Conservation (phyloP, 1,140 invertebrate species). For the Neelides sp. region DNA sequence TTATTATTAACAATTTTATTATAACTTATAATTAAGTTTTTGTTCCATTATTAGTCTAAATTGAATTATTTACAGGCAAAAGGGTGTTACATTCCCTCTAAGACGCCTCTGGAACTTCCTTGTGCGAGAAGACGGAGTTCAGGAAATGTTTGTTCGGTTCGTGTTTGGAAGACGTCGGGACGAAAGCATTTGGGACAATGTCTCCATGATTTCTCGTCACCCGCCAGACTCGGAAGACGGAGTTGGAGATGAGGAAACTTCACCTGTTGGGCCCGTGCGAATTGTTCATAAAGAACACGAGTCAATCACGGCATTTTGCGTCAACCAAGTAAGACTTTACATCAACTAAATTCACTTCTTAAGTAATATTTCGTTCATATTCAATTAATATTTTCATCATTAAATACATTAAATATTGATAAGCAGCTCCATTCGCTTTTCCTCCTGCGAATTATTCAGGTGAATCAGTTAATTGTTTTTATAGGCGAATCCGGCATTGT, state of each 20-base stretch:
- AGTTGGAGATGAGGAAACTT: conserved; percentile 39
- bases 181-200: conserved; percentile 21
- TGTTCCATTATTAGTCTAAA: neutral
- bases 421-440: too few relatives aligned
- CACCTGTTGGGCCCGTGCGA: conserved; percentile 57
- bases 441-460: too few relatives aligned
- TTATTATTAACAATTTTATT: conserved; percentile 3
- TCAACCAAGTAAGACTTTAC: conserved; percentile 79
- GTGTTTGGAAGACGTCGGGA: conserved; percentile 67
- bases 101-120: conserved; percentile 84
- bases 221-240: conserved; percentile 16
- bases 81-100: conserved; percentile 24
- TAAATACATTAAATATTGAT: too few relatives aligned
- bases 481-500: conserved; percentile 62
- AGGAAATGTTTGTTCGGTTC: conserved; percentile 89
- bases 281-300: conserved; percentile 99
- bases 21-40: neutral
- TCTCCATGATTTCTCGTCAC: conserved; percentile 11
- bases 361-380: too few relatives aligned
- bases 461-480: conserved; percentile 22
- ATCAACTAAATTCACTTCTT: too few relatives aligned
- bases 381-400: too few relatives aligned
- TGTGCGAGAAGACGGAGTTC: conserved; percentile 79
- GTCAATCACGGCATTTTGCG: conserved; percentile 90
- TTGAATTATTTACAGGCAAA: conserved; percentile 9